A percentile compares a stretch with the other conserved stretches of the same genome.
Evolutionary conservation across 1,140 invertebrate species (phyloP).

Genomic region (Rhyzopertha dominica): DNA sequence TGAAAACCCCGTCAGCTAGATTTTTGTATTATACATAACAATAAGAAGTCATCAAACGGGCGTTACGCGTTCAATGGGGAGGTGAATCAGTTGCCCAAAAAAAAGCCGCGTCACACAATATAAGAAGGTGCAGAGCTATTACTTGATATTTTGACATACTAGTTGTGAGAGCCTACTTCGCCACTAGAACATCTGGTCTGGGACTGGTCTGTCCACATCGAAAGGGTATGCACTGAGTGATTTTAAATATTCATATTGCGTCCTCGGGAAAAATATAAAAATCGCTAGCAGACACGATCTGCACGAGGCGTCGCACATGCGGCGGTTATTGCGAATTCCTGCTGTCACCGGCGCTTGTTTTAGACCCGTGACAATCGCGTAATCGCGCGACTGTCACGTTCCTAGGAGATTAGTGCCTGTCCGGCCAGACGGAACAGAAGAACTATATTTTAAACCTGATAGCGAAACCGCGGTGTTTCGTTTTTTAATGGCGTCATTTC

Average conservation of each 20-base stretch:
- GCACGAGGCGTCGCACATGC: not conserved
- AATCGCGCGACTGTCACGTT: slow-evolving; percentile 33
- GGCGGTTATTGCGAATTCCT: slow-evolving; percentile 29
- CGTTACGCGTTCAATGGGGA: too few species aligned
- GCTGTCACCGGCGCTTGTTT: slow-evolving; percentile 28
- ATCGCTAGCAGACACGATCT: not conserved
- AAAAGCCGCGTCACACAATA: too few species aligned
- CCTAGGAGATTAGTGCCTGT: slow-evolving; percentile 25
- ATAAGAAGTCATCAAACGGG: too few species aligned
- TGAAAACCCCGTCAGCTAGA: too few species aligned
- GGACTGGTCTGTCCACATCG: too few species aligned
- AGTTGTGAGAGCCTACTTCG: too few species aligned
- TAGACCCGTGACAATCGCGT: slow-evolving; percentile 29
- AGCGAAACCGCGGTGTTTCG: slow-evolving; percentile 7
- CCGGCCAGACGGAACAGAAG: not conserved
- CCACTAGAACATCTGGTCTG: too few species aligned
- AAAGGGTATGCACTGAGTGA: too few species aligned
- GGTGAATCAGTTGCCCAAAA: too few species aligned
- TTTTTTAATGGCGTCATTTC: slow-evolving; percentile 7
- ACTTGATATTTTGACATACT: too few species aligned
- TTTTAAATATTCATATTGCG: slow-evolving; percentile 13
- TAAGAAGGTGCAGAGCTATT: too few species aligned
- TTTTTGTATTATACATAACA: too few species aligned
- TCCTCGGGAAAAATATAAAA: slow-evolving; percentile 7
- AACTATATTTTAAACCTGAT: slow-evolving; percentile 23